Conservation (phyloP, 1,140 invertebrate species). For the Tetramorium simillimum region DNA sequence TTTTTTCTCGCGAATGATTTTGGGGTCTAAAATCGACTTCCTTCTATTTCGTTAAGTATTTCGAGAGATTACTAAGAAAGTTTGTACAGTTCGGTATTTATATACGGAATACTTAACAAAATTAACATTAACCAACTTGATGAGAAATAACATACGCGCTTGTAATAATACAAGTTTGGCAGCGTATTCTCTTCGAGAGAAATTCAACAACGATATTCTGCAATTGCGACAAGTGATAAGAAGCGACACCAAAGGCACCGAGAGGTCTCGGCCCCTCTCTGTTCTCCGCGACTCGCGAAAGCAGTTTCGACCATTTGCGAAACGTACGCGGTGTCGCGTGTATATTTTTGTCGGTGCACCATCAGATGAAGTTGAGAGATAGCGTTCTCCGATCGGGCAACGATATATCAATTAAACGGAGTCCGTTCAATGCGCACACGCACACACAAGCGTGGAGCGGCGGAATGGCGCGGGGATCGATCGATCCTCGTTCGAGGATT, state of each 20-base stretch:
- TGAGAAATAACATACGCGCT: background rate
- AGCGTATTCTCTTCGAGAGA: background rate
- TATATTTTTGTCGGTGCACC: constrained; percentile 5
- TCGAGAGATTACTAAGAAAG: background rate
- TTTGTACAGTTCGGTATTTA: background rate
- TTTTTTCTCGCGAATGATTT: background rate
- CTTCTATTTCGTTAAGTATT: background rate
- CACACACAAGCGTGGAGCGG: background rate
- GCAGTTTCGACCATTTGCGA: constrained; percentile 3
- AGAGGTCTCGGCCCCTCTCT: no score
- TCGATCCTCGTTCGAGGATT: constrained; percentile 53
- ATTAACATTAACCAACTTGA: background rate
- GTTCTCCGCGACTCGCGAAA: background rate
- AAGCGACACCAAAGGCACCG: no score
- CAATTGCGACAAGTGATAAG: background rate
- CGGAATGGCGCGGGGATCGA: constrained; percentile 34
- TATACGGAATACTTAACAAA: background rate
- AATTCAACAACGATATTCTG: background rate
- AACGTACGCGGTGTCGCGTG: background rate
- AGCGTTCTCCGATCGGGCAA: constrained; percentile 41
- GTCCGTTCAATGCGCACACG: constrained; percentile 10
- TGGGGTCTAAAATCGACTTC: background rate
- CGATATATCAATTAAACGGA: constrained; percentile 64
- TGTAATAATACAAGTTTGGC: background rate
- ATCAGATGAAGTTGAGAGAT: constrained; percentile 30